Percentiles rank a stretch among this genome's conserved stretches.
These are phyloP conservation scores for Hydrolagus colliei DNA, from an alignment of 2,797 vertebrate genomes.

Conservation along the genomic window DNA sequence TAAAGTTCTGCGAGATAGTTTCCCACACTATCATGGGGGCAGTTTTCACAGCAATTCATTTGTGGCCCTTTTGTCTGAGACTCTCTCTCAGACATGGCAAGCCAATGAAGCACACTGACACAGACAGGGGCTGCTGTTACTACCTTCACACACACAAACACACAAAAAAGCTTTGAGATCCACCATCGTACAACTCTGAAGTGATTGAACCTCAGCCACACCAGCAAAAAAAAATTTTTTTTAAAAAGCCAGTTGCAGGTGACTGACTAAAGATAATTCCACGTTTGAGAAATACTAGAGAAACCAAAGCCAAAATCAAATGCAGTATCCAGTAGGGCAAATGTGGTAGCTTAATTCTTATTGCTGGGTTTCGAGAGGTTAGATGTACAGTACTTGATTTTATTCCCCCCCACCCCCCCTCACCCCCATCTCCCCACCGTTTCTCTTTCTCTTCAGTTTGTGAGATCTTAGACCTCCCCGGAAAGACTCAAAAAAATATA, in stretches of 20 bases:
- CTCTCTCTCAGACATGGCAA: slow-evolving; percentile 35
- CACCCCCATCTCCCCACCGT: no score
- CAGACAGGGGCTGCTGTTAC: slow-evolving; percentile 55
- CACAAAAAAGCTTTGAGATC: slow-evolving; percentile 35
- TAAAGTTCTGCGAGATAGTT: slow-evolving; percentile 32
- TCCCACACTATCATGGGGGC: slow-evolving; percentile 27
- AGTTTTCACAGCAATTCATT: slow-evolving; percentile 22
- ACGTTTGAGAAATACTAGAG: slow-evolving; percentile 55
- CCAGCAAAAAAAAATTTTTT: slow-evolving; percentile 41
- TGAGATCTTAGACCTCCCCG: slow-evolving; percentile 51
- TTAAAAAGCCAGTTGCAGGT: slow-evolving; percentile 63
- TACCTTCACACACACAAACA: slow-evolving; percentile 23
- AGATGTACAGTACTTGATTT: slow-evolving; percentile 52
- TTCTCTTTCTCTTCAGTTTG: slow-evolving; percentile 38
- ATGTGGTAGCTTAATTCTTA: slow-evolving; percentile 61
- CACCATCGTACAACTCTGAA: slow-evolving; percentile 37
- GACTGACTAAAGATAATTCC: slow-evolving; percentile 62
- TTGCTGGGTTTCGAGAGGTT: slow-evolving; percentile 56
- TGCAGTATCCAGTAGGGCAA: slow-evolving; percentile 42
- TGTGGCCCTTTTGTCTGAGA: slow-evolving; percentile 7
- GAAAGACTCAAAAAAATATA: slow-evolving; percentile 39
- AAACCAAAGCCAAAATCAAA: slow-evolving; percentile 62
- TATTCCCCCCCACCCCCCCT: neutral
- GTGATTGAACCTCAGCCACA: neutral
- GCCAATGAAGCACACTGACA: slow-evolving; percentile 28